Evolutionary conservation across 2,797 vertebrate genomes (phyloP), one percentile per base, ranked within the genome.

Genomic region (Apogon hyalosoma): DNA sequence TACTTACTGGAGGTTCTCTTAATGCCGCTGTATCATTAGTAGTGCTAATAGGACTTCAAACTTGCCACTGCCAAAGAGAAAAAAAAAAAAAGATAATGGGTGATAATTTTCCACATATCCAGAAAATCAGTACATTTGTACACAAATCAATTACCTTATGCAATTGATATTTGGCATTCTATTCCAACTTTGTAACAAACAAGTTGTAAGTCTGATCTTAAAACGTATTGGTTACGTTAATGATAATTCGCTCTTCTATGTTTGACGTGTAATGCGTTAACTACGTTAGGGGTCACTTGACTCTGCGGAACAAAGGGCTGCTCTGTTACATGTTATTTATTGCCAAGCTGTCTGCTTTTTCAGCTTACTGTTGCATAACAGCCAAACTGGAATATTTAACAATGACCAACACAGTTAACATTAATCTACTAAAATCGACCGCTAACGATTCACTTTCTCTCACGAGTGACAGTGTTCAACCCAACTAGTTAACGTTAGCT

Each of bases 21-120:
- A 93, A 60, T 79, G 80, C 69, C 76, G 80, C 46, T 90, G 80
- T 82, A 87, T 85, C 92, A 93, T 93, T 24, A 75, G 91, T 84
- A 85, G 77, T 75, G 77, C 15, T 75, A 75, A 58, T 79, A 62
- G 63, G 80, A 39, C 65, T 70, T 90, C 73, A 82, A 75, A 78
- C 61, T 36, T 67, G 46, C 59, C 69, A 70, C 87, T 90, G 81
- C 40, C 38, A 80, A 82, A 79, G 54, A 15, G 40, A 73, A 76
- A 47, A 60, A 57, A 15, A 38, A 73, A 76, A 47, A 60, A 57
- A 18, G 14, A 36, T 1, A 36, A 36, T 53, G 6, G 2, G 43
- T 62, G 1, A 61, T 4, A 7, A 73, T 62, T 24, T 2, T 40
- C 55, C 40, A 8, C 9, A n/a, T 40, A 5, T 40, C 24, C 31